A percentile compares a stretch with the other conserved stretches of the same genome.
phyloP scores from a whole-genome alignment of 2,113 vertebrate genomes.

The Geococcyx californianus region DNA sequence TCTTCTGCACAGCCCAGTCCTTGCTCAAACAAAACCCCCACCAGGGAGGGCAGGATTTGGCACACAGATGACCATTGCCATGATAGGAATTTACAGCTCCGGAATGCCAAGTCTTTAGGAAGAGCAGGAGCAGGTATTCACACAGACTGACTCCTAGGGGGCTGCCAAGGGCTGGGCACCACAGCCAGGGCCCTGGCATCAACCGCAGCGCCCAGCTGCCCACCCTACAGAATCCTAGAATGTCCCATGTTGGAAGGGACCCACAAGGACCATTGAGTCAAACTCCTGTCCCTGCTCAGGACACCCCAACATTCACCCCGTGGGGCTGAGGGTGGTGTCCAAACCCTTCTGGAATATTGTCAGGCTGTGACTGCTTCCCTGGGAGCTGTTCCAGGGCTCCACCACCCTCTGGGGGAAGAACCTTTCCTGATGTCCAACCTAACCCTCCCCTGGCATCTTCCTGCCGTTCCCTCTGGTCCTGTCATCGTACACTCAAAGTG shows the following conservation, averaged over 20 bases:
- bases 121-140: background rate
- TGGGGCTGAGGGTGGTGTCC: no score
- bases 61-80: background rate
- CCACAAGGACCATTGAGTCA: no score
- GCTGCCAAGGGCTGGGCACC: background rate
- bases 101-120: background rate
- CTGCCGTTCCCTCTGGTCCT: no score
- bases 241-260: no score
- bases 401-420: no score
- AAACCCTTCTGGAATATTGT: no score
- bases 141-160: background rate
- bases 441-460: no score
- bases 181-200: background rate
- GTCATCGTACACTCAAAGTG: accelerated
- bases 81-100: background rate
- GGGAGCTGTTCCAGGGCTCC: no score
- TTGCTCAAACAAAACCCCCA: background rate
- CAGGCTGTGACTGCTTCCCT: no score
- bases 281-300: no score
- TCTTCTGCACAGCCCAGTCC: background rate
- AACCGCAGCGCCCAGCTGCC: accelerated
- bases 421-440: no score
- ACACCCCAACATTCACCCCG: no score
- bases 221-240: background rate
- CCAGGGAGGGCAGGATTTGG: background rate